Base-by-base conservation (phyloP, 2,888 invertebrate genomes). In the Clostera curtula region DNA sequence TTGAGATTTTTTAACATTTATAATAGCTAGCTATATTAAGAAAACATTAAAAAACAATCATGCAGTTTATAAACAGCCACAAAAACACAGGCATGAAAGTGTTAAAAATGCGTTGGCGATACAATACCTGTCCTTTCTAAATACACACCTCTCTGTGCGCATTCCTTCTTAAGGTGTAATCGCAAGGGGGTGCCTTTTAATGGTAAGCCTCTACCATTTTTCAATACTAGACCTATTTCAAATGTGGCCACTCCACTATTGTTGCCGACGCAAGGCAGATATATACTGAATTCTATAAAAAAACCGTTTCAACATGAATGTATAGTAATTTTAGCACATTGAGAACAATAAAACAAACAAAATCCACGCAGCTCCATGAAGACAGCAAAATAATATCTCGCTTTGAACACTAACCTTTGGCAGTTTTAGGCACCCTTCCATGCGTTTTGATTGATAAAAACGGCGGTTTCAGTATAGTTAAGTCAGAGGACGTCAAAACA, bases 131-230 rank as follows among this genome's bases (percentile, higher is more conserved):
- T 79, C 82, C 76, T 80, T 82, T 80, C 80, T 76, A 88, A 86
- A 87, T 87, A 90, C 90, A 90, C 90, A 93, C 93, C 93, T 90
- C 93, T 91, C 87, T 93, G 92, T 74, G 93, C 91, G 87, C 96
- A 96, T 88, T 96, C 95, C 89, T 96, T 96, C 82, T 93, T 90
- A 68, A 96, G 87, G 76, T 90, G 91, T 64, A 96, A 86, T 58
- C 93, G 88, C 56, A 96, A 84, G 36, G 96, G 96, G 59, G 95
- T 96, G 60, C 95, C 95, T 63, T 92, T 91, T 51, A 96, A 79
- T 40, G 93, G 90, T 65, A 89, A 87, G 39, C 92, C 91, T 70
- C 90, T 90, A 49, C 92, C 88, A 59, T 89, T 92, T 75, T 93
- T 90, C 58, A 96, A 92, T 55, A 92, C 87, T 49, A 96, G 85